Conservation (phyloP, 30 jellyfish, hydroid and myxozoan genomes). For the Mastigias papua region DNA sequence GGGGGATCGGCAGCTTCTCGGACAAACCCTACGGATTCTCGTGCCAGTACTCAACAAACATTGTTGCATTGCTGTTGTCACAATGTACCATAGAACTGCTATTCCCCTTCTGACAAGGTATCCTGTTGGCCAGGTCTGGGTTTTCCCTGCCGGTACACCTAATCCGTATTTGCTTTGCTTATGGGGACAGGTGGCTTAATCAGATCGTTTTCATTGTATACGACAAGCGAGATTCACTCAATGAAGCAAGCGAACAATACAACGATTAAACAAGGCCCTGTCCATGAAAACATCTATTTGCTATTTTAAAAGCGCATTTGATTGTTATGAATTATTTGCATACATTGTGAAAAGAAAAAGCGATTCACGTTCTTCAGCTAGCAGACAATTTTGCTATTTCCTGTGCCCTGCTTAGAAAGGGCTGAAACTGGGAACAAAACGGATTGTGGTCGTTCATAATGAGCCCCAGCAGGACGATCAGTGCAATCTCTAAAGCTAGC, state of each 20-base stretch:
- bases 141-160: conserved; percentile 4
- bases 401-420: conserved; percentile 36
- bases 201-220: conserved; percentile 60
- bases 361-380: conserved; percentile 37
- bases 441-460: conserved; percentile 16
- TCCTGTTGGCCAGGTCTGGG: conserved; percentile 8
- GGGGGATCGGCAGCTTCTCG: too few species aligned
- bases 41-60: too few species aligned
- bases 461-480: conserved; percentile 29
- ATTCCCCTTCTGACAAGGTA: background rate
- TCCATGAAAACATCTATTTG: conserved; percentile 66
- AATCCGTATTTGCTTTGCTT: conserved; percentile 65
- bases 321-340: conserved; percentile 32
- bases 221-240: conserved; percentile 65
- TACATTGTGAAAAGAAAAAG: conserved; percentile 38
- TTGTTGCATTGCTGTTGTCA: too few species aligned
- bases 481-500: background rate
- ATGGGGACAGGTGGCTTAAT: conserved; percentile 76
- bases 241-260: conserved; percentile 75
- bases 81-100: too few species aligned
- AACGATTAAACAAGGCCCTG: conserved; percentile 60
- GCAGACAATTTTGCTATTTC: conserved; percentile 51
- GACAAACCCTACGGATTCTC: too few species aligned
- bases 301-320: conserved; percentile 63
- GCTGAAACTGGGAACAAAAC: conserved; percentile 19